These are phyloP conservation scores for Nysson spinosus DNA, from an alignment of 2,888 invertebrate genomes.

Conservation along the genomic window DNA sequence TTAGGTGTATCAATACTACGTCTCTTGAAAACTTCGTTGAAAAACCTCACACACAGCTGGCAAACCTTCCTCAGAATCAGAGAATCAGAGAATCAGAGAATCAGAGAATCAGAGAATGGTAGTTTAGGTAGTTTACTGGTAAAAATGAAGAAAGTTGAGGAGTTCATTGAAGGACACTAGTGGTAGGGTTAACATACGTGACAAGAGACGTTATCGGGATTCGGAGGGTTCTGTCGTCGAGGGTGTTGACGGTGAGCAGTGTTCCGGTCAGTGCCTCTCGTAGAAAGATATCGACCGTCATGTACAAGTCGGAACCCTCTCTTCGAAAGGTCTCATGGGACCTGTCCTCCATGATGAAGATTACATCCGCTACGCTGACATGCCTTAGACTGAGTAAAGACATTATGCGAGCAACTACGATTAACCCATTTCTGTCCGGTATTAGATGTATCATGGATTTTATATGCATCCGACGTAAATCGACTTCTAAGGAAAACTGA, in stretches of 20 bases:
- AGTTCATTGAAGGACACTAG: not conserved
- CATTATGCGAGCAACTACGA: slow-evolving; percentile 42
- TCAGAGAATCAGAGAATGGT: too few species aligned
- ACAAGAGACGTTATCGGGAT: slow-evolving; percentile 86
- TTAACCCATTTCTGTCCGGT: slow-evolving; percentile 49
- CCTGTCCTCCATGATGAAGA: slow-evolving; percentile 86
- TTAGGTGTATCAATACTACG: too few species aligned
- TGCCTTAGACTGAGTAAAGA: slow-evolving; percentile 44
- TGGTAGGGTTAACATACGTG: slow-evolving; percentile 72
- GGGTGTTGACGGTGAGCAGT: slow-evolving; percentile 82
- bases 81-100: too few species aligned
- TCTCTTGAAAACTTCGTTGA: too few species aligned
- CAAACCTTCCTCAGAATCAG: too few species aligned
- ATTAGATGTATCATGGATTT: slow-evolving; percentile 34
- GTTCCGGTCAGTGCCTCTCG: slow-evolving; percentile 86
- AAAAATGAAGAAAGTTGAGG: not conserved
- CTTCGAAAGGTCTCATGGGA: slow-evolving; percentile 84
- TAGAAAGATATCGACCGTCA: slow-evolving; percentile 81
- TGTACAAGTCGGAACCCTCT: slow-evolving; percentile 84
- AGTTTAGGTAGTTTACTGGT: not conserved
- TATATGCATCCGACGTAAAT: slow-evolving; percentile 32
- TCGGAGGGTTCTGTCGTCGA: slow-evolving; percentile 84
- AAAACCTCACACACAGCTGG: too few species aligned
- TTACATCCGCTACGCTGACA: slow-evolving; percentile 81
- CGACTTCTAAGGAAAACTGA: slow-evolving; percentile 10